Evolutionary conservation across 2,113 vertebrate species (phyloP), one percentile per base, ranked within the genome.

Genomic region (Irena cyanogastra): DNA sequence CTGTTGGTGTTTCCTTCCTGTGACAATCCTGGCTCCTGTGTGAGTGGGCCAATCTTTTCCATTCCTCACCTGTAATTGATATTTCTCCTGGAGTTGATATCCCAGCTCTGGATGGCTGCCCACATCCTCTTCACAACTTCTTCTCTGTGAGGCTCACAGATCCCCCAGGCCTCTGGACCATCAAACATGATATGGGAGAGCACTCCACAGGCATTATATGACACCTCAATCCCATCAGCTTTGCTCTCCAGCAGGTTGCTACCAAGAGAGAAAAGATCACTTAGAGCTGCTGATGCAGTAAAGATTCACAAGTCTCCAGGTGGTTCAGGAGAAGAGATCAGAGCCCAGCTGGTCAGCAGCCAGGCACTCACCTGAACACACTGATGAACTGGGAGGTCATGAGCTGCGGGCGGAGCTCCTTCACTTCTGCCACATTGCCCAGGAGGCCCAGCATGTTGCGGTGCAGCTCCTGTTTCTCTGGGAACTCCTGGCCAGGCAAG

Each of bases 141-240:
- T n/a, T 98, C 98, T 82, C 99, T 97, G n/a, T 56, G 96, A 0
- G 99, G 99, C 37, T 99, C 98, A 16, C 98, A 98, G 97, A 99
- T 99, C 6, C 95, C 96, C 99, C 99, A 99, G 56, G 98, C 99
- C 42, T 99, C 98, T 0, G 98, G 98, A 17, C 99, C 99, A 14
- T 99, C 99, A 9, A 99, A 99, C 99, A 99, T 99, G 97, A 99
- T 99, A 97, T 99, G 99, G 19, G 99, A 99, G 24, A 99, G 98
- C 49, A 99, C 99, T 1, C 99, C 99, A 1, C 99, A 99, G 13
- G 99, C 99, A 0, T 99, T 99, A 89, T 99, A 99, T 1, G 99
- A 99, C 15, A 99, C 99, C 95, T 99, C 99, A 16, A 99, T 99
- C 44, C 99, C 99, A 3, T 99, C 99, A 0, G 99, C 99, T 96